Conservation (phyloP, 2,113 vertebrate species). For the Orthonyx spaldingii region DNA sequence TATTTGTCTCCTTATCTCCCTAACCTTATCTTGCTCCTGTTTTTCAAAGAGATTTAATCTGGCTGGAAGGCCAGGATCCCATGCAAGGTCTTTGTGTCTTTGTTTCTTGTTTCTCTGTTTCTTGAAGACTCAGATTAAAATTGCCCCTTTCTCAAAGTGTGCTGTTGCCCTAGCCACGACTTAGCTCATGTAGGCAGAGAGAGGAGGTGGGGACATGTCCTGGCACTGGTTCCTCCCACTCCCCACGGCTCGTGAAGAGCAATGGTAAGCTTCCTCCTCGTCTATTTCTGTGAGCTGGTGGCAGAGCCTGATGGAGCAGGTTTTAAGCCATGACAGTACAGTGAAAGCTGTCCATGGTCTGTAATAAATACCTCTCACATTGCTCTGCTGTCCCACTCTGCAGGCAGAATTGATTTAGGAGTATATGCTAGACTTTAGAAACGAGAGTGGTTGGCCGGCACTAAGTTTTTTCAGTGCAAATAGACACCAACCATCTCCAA, state of each 20-base stretch:
- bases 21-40: not conserved
- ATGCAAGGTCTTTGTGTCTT: not conserved
- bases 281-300: not conserved
- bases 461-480: not conserved
- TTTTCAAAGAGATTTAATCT: not conserved
- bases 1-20: not conserved
- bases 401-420: not conserved
- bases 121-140: not conserved
- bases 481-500: not conserved
- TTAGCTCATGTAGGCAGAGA: accelerated
- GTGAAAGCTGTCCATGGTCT: not conserved
- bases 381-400: not conserved
- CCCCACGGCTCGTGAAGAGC: accelerated
- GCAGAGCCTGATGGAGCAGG: not conserved
- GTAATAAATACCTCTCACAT: not conserved
- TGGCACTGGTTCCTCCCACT: accelerated
- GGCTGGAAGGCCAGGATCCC: not conserved
- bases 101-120: not conserved
- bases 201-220: not conserved
- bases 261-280: not conserved
- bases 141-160: accelerated
- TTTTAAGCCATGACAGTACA: not conserved
- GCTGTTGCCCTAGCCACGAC: not conserved
- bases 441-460: not conserved
- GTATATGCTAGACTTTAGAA: not conserved